phyloP scores from a whole-genome alignment of 2,888 invertebrate species.

The Sesamia inferens region DNA sequence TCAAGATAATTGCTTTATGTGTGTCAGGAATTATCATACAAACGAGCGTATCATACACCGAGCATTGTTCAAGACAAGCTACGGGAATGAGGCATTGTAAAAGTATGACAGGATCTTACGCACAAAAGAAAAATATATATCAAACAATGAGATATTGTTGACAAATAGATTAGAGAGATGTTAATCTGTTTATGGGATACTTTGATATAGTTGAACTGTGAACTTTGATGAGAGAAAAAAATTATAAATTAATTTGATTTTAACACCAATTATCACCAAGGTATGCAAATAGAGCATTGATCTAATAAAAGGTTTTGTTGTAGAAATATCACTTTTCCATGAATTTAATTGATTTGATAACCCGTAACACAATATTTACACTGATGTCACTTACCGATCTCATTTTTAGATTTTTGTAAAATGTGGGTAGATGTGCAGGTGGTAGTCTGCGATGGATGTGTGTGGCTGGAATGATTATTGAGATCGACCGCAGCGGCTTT shows the following conservation, averaged over 20 bases:
- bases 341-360: constrained; percentile 27
- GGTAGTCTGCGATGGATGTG: constrained; percentile 84
- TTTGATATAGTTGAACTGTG: background rate
- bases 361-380: constrained; percentile 41
- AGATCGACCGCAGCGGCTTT: constrained; percentile 82
- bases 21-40: constrained; percentile 54
- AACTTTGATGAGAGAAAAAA: background rate
- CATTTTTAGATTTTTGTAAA: constrained; percentile 76
- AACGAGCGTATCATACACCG: constrained; percentile 49
- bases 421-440: constrained; percentile 67
- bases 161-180: constrained; percentile 1
- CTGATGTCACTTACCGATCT: constrained; percentile 83
- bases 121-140: constrained; percentile 13
- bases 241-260: constrained; percentile 12
- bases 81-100: constrained; percentile 33
- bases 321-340: background rate
- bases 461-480: constrained; percentile 88
- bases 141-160: constrained; percentile 27
- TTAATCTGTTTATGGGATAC: background rate
- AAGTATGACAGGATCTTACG: constrained; percentile 20
- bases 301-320: background rate
- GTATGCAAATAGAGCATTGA: background rate
- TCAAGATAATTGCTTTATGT: constrained; percentile 64
- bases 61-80: constrained; percentile 59
- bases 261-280: background rate